These are phyloP conservation scores for Cephus rjabovi DNA, from an alignment of 2,888 invertebrate genomes.

Conservation along the genomic window DNA sequence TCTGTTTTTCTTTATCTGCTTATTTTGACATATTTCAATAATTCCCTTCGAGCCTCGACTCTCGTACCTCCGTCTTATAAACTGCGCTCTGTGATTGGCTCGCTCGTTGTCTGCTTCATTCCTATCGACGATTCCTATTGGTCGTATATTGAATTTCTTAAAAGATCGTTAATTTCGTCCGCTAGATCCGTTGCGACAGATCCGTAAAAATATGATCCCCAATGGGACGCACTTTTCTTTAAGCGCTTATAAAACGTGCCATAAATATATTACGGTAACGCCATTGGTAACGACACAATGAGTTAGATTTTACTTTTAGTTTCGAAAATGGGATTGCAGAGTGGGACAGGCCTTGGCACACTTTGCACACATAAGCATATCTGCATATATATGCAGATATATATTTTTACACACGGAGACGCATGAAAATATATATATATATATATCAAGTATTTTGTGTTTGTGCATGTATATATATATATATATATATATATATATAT, in stretches of 20 bases:
- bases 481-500: not conserved
- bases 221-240: not conserved
- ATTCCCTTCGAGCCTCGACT: not conserved
- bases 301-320: constrained; percentile 67
- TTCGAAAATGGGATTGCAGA: constrained; percentile 64
- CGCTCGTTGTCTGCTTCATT: not conserved
- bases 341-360: constrained; percentile 63
- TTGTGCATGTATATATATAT: not conserved
- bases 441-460: not conserved
- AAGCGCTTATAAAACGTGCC: constrained; percentile 25
- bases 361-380: constrained; percentile 47
- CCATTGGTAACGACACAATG: constrained; percentile 57
- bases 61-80: not conserved
- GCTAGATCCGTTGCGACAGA: not conserved
- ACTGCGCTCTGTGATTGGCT: not conserved
- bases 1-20: not conserved
- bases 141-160: not conserved
- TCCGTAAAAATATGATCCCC: not conserved
- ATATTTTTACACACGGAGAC: not conserved
- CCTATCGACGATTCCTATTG: not conserved
- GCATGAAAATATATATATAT: not conserved
- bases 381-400: not conserved
- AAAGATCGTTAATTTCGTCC: too few relatives aligned
- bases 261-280: constrained; percentile 49
- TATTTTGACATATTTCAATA: not conserved